These are phyloP conservation scores for Acipenser oxyrinchus DNA, from an alignment of 2,797 vertebrate species.

Conservation along the genomic window DNA sequence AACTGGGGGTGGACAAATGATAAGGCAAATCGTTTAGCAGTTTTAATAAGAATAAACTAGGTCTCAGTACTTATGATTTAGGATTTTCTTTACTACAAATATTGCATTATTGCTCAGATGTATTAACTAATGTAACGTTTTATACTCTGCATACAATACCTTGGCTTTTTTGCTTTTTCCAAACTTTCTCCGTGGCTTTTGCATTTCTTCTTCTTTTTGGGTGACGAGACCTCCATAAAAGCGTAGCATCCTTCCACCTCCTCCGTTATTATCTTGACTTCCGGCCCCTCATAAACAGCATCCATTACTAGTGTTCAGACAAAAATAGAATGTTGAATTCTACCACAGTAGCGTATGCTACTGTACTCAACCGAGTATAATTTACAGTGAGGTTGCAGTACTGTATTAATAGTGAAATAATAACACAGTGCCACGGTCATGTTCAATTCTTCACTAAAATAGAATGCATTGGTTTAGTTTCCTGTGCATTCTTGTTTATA, in stretches of 20 bases:
- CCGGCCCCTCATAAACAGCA: constrained; percentile 70
- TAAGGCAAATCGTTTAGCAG: neutral
- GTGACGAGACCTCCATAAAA: constrained; percentile 60
- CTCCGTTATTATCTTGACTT: constrained; percentile 75
- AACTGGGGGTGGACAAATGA: neutral
- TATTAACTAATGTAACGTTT: neutral
- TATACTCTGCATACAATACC: constrained; percentile 46
- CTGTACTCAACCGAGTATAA: neutral
- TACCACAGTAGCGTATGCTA: neutral
- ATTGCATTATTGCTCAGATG: neutral
- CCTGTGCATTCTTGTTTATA: too few relatives aligned
- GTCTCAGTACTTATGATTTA: neutral
- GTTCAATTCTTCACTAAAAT: too few relatives aligned
- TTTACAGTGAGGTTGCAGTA: too few relatives aligned
- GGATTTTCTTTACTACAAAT: neutral
- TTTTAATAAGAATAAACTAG: neutral
- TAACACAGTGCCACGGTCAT: too few relatives aligned
- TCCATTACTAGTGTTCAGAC: constrained; percentile 53
- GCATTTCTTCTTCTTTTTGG: constrained; percentile 82
- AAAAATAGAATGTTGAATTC: neutral
- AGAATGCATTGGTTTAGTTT: too few relatives aligned
- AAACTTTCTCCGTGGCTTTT: constrained; percentile 61
- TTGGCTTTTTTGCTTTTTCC: constrained; percentile 84
- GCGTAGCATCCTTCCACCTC: constrained; percentile 77
- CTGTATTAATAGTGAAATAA: too few relatives aligned